Base-by-base conservation (phyloP, 2,113 vertebrate genomes). In the Rousettus leschenaultii region DNA sequence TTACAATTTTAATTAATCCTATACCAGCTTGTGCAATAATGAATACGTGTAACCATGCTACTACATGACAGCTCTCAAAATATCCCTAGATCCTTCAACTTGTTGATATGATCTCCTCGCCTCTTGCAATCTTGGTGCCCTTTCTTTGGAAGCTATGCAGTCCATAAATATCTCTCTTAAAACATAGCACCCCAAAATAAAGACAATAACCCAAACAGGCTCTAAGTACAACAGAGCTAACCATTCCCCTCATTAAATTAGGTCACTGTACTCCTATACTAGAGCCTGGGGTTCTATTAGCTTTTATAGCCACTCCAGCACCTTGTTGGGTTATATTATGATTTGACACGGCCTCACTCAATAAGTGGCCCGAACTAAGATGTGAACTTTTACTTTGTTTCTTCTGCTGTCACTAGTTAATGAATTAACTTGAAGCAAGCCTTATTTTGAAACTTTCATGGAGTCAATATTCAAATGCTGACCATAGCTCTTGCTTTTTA, bases 281-380 rank as follows among this genome's bases (percentile, higher is more conserved):
- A 38, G 90, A 97, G 92, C 70, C 85, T 91, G 63, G 95, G 95
- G 93, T 96, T 97, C 96, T 96, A 93, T 95, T 95, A 92, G 43
- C 66, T 96, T 97, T 98, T 93, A 95, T 86, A 94, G 90, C 91
- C 70, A 95, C 94, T 92, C 96, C 84, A 97, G 89, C 95, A 96
- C 95, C 95, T 97, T 97, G 95, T 94, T 85, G 92, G 71, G 82
- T 92, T 94, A 79, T 93, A 94, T 95, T 91, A 94, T 94, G 95
- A 95, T 96, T 91, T 96, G 94, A 96, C 71, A 59, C 74, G 63
- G 43, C 82, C 83, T 93, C 2, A 5, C 70, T 68, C 91, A 86
- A 59, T 86, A 94, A 94, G 92, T 75, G 74, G 68, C 24, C 87
- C 74, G 94, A 94, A 96, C 73, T 59, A 89, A 82, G 55, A 92